These are phyloP conservation scores for Caenorhabditis parvicauda DNA, from an alignment of 2,888 invertebrate species.

Conservation along the genomic window DNA sequence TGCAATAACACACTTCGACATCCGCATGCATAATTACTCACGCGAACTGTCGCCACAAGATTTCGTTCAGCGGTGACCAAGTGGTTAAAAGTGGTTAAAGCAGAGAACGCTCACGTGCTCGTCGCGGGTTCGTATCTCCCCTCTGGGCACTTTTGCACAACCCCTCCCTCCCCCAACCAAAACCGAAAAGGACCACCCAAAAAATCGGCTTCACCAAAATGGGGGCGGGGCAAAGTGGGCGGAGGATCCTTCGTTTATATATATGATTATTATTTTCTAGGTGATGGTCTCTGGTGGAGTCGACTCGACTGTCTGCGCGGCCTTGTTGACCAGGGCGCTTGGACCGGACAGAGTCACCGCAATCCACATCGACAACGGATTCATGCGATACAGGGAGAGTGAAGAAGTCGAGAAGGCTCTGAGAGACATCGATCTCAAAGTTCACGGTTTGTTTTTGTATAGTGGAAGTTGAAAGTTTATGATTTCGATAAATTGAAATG, in stretches of 20 bases:
- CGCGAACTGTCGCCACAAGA: too few relatives aligned
- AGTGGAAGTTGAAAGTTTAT: not conserved
- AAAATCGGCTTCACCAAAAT: too few relatives aligned
- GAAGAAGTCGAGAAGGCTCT: constrained; percentile 71
- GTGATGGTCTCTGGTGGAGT: constrained; percentile 82
- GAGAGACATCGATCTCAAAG: constrained; percentile 39
- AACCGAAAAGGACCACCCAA: too few relatives aligned
- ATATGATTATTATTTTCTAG: constrained; percentile 4
- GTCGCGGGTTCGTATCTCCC: too few relatives aligned
- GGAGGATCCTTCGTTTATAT: too few relatives aligned
- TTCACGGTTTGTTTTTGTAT: constrained; percentile 34
- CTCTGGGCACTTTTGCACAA: too few relatives aligned
- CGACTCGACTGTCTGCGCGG: constrained; percentile 98
- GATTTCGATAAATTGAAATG: not conserved
- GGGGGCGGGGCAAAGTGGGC: too few relatives aligned
- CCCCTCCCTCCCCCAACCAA: too few relatives aligned
- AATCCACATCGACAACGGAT: constrained; percentile 96
- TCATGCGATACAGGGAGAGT: constrained; percentile 84
- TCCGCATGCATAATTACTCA: too few relatives aligned
- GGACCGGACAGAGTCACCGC: constrained; percentile 78
- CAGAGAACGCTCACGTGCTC: not conserved
- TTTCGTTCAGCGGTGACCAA: too few relatives aligned
- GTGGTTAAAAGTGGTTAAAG: not conserved
- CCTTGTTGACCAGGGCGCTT: constrained; percentile 84
- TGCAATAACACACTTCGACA: too few relatives aligned